Conservation (phyloP, 1,140 invertebrate species). For the Fopius arisanus region DNA sequence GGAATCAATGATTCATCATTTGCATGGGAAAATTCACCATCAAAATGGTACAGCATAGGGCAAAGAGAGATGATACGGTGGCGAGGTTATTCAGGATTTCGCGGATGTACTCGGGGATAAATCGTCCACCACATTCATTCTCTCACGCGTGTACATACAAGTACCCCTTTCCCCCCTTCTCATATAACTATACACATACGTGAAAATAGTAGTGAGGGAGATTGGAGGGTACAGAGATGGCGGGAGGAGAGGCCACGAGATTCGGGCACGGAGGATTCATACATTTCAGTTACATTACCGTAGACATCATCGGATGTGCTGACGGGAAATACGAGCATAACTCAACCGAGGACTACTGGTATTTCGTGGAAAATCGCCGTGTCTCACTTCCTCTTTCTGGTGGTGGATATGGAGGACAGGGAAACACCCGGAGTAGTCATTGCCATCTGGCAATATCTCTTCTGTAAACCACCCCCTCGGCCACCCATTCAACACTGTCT, state of each 20-base stretch:
- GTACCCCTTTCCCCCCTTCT: neutral
- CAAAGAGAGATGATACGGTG: slow-evolving; percentile 5
- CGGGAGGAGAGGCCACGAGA: neutral
- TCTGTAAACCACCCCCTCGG: neutral
- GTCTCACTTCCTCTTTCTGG: slow-evolving; percentile 17
- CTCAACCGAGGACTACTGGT: slow-evolving; percentile 54
- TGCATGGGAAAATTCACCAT: slow-evolving; percentile 19
- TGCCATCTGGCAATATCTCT: slow-evolving; percentile 28
- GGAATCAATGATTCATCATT: slow-evolving; percentile 32
- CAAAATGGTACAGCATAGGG: slow-evolving; percentile 8
- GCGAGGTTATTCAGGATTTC: slow-evolving; percentile 28
- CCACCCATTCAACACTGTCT: slow-evolving; percentile 11
- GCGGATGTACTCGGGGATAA: slow-evolving; percentile 29
- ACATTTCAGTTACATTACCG: slow-evolving; percentile 63
- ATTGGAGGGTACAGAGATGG: neutral
- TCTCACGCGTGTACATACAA: slow-evolving; percentile 5
- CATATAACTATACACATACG: slow-evolving; percentile 4
- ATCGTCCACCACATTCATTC: slow-evolving; percentile 21
- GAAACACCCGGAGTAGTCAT: slow-evolving; percentile 15
- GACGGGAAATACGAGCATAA: slow-evolving; percentile 63
- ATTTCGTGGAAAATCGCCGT: slow-evolving; percentile 52
- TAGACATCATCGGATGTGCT: slow-evolving; percentile 62
- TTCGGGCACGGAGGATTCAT: slow-evolving; percentile 51
- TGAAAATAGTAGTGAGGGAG: neutral
- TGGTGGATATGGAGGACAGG: slow-evolving; percentile 9